These are phyloP conservation scores for Arrhopalites spinosus DNA, from an alignment of 2,888 invertebrate genomes.

Conservation along the genomic window DNA sequence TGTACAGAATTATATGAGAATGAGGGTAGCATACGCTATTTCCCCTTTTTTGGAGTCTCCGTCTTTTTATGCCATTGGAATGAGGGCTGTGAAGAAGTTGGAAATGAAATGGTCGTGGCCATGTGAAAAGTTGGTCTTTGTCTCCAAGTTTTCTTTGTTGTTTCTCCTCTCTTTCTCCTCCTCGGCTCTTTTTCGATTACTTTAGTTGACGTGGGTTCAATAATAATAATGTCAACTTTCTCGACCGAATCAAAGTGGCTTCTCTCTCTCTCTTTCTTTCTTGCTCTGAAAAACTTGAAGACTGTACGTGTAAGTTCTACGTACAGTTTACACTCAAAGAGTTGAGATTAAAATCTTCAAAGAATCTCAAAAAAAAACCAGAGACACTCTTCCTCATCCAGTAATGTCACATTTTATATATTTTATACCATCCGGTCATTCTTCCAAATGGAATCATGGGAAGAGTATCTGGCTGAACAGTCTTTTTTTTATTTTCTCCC, in stretches of 20 bases:
- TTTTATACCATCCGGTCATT: too few relatives aligned
- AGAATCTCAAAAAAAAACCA: not conserved
- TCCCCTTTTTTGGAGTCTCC: too few relatives aligned
- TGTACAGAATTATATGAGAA: not conserved
- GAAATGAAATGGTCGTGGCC: slow-evolving; percentile 20
- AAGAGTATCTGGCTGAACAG: too few relatives aligned
- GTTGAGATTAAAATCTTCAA: not conserved
- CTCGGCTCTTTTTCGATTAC: slow-evolving; percentile 29
- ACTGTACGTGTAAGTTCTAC: slow-evolving; percentile 3
- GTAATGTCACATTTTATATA: not conserved
- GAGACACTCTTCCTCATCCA: not conserved
- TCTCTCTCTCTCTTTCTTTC: not conserved
- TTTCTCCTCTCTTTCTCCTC: slow-evolving; percentile 1
- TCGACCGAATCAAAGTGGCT: slow-evolving; percentile 32
- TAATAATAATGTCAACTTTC: slow-evolving; percentile 36
- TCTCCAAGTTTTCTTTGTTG: slow-evolving; percentile 16
- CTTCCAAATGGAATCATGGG: too few relatives aligned
- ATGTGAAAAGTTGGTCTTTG: slow-evolving; percentile 30
- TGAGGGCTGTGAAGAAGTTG: not conserved
- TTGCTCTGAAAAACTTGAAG: not conserved
- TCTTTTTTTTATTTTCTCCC: too few relatives aligned
- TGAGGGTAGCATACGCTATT: not conserved
- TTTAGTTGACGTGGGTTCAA: slow-evolving; percentile 34
- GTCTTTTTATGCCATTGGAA: too few relatives aligned
- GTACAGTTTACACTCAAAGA: slow-evolving; percentile 7